Conservation (phyloP, 2,113 vertebrate species). For the Gnathonemus echidnorhynchus region DNA sequence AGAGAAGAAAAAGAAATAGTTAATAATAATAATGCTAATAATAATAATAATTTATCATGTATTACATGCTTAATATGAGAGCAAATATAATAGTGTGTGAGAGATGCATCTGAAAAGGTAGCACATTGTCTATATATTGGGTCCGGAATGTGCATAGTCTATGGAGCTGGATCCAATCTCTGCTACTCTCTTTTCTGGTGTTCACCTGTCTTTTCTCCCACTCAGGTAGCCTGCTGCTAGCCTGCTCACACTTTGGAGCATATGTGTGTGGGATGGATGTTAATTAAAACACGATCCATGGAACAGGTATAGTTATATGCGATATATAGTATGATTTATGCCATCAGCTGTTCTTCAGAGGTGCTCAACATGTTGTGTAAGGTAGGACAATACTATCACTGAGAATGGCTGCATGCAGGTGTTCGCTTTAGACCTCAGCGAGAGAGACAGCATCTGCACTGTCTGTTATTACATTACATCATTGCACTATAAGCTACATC, state of each 20-base stretch:
- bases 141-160: background rate
- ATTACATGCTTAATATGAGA: too few relatives aligned
- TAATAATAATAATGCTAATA: too few relatives aligned
- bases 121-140: background rate
- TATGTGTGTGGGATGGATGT: conserved; percentile 93
- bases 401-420: background rate
- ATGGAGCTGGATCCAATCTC: background rate
- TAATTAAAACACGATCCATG: conserved; percentile 93
- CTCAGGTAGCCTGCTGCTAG: conserved; percentile 84
- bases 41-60: too few relatives aligned
- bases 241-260: conserved; percentile 89
- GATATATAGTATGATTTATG: background rate
- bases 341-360: background rate
- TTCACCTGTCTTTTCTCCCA: conserved; percentile 23
- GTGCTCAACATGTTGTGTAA: background rate
- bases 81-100: background rate
- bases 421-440: background rate
- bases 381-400: background rate
- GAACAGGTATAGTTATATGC: conserved; percentile 69
- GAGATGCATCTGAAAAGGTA: background rate
- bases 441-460: background rate
- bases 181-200: background rate
- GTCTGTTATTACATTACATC: conserved; percentile 5
- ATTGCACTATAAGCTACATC: background rate
- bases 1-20: too few relatives aligned